phyloP scores from a whole-genome alignment of 2,888 invertebrate genomes.

The Trissoscelio sp. region DNA sequence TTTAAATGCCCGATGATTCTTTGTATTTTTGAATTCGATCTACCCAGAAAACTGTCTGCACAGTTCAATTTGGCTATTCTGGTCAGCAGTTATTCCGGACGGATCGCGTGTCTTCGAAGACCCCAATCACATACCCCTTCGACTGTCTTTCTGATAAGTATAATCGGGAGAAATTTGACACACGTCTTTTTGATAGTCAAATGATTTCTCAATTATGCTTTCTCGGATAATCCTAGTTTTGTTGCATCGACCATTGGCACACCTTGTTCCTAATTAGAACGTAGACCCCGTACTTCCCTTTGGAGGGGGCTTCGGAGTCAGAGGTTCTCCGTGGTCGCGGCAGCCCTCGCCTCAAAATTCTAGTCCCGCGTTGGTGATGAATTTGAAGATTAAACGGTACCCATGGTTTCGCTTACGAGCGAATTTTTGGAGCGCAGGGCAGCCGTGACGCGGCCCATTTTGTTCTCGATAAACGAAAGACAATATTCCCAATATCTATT shows the following conservation, averaged over 20 bases:
- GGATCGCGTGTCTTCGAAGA: conserved; percentile 49
- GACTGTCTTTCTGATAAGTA: conserved; percentile 17
- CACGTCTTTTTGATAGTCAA: background rate
- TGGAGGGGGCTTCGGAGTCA: conserved; percentile 44
- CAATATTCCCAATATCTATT: conserved; percentile 78
- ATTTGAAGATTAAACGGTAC: background rate
- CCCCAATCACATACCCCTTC: conserved; percentile 38
- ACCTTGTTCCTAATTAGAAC: conserved; percentile 57
- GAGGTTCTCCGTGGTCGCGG: conserved; percentile 37
- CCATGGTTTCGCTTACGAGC: conserved; percentile 41
- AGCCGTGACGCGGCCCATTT: conserved; percentile 61
- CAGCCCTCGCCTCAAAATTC: conserved; percentile 59
- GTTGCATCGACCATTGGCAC: conserved; percentile 40
- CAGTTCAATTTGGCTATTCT: background rate
- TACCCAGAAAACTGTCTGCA: background rate
- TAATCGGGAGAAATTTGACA: background rate
- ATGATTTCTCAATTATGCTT: background rate
- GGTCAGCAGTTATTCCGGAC: background rate
- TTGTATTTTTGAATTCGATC: too few species aligned
- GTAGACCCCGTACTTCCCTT: conserved; percentile 34
- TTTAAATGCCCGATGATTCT: conserved; percentile 85
- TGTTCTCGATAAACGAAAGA: conserved; percentile 80
- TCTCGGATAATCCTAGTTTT: conserved; percentile 11
- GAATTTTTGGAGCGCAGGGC: conserved; percentile 53
- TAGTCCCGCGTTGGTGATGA: conserved; percentile 46